Evolutionary conservation across 2,113 vertebrate species (phyloP).

Genomic region (Hyaena hyaena): DNA sequence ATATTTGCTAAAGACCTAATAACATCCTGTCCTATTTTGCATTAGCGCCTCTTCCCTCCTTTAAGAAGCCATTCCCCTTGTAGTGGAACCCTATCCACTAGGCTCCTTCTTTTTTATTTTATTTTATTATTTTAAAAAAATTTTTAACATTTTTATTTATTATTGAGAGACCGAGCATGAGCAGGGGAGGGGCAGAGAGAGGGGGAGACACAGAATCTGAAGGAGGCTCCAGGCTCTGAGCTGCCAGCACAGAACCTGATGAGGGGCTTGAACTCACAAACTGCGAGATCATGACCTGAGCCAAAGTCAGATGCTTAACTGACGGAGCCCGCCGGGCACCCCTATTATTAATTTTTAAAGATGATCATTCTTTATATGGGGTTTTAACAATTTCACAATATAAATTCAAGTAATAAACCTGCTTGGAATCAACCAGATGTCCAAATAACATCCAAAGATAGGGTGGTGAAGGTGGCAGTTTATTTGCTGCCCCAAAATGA

Average conservation of each 20-base stretch:
- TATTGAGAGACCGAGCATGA: too few relatives aligned
- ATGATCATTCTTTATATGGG: not conserved
- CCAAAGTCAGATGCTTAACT: too few relatives aligned
- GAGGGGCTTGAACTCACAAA: too few relatives aligned
- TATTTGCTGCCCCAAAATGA: not conserved
- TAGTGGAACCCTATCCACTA: not conserved
- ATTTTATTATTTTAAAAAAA: not conserved
- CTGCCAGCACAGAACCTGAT: too few relatives aligned
- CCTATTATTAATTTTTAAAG: not conserved
- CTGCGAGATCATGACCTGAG: too few relatives aligned
- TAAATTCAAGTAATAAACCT: not conserved
- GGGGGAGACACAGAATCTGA: too few relatives aligned
- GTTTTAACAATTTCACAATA: not conserved
- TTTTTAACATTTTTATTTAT: too few relatives aligned
- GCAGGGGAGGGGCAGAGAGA: too few relatives aligned
- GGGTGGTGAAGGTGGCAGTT: not conserved
- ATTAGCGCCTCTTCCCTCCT: not conserved
- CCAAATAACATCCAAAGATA: not conserved
- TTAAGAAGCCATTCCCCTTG: not conserved
- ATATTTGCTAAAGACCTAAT: constrained; percentile 19
- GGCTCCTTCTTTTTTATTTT: not conserved
- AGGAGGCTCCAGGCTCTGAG: too few relatives aligned
- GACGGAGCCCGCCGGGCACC: too few relatives aligned
- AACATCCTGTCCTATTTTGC: not conserved
- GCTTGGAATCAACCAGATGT: not conserved